These are phyloP conservation scores for Microchrysa polita DNA, from an alignment of 2,888 invertebrate genomes.

Conservation along the genomic window DNA sequence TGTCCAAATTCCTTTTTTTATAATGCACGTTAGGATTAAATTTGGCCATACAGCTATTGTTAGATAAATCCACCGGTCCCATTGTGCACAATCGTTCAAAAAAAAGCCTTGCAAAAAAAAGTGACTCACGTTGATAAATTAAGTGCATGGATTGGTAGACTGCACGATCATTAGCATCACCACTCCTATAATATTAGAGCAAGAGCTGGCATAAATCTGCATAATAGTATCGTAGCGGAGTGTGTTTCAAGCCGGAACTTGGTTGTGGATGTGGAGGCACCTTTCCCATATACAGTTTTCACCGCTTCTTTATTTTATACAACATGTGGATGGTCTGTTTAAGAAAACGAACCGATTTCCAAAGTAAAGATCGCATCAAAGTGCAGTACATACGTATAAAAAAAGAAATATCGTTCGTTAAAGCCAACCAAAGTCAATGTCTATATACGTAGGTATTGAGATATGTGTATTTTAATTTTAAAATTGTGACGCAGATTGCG, in stretches of 20 bases:
- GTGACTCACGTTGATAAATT: slow-evolving; percentile 9
- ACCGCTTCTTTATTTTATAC: not conserved
- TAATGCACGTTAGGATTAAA: not conserved
- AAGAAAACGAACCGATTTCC: slow-evolving; percentile 37
- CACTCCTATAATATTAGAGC: not conserved
- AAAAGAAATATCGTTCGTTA: no score
- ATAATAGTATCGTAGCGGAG: not conserved
- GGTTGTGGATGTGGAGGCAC: not conserved
- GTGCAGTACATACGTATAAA: no score
- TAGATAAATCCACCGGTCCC: not conserved
- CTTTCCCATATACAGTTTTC: no score
- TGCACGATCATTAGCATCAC: slow-evolving; percentile 8
- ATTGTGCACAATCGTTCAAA: not conserved
- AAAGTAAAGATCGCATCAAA: not conserved
- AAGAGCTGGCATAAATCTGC: slow-evolving; percentile 7
- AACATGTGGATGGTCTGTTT: slow-evolving; percentile 5
- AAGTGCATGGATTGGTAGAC: not conserved
- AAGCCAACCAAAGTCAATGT: not conserved
- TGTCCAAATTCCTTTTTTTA: not conserved
- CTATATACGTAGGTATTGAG: no score
- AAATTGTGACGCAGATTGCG: not conserved
- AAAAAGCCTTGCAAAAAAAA: slow-evolving; percentile 3
- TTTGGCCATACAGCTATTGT: slow-evolving; percentile 4
- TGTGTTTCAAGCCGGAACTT: slow-evolving; percentile 18
- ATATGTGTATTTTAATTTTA: no score